phyloP scores from a whole-genome alignment of 2,113 vertebrate genomes.

The Podarcis cretensis region DNA sequence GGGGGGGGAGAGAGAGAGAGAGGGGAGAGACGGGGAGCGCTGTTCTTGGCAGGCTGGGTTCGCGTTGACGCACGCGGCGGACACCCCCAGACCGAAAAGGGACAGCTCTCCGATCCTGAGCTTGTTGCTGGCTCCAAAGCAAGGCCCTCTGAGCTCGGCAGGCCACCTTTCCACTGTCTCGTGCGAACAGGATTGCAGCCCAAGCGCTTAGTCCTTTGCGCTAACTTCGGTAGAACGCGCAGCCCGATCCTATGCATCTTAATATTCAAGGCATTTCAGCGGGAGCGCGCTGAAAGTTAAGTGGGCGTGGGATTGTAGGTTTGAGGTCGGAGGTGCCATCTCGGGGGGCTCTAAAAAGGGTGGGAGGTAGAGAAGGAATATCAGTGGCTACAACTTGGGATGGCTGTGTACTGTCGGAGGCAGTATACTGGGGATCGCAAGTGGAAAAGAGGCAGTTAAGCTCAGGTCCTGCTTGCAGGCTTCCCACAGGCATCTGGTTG shows the following conservation, averaged over 20 bases:
- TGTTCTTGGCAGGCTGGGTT: too few relatives aligned
- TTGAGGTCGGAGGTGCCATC: background rate
- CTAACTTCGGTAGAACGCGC: background rate
- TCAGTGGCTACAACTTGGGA: too few relatives aligned
- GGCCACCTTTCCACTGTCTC: background rate
- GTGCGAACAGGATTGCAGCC: background rate
- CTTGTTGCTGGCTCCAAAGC: background rate
- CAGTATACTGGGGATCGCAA: too few relatives aligned
- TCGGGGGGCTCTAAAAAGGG: too few relatives aligned
- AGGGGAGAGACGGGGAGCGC: background rate
- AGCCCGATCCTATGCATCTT: background rate
- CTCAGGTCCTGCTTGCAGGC: too few relatives aligned
- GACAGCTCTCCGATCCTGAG: background rate
- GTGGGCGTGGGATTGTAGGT: too few relatives aligned
- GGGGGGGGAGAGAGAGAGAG: background rate
- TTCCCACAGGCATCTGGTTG: too few relatives aligned
- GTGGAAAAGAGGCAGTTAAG: too few relatives aligned
- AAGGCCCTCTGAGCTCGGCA: background rate
- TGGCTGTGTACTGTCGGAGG: too few relatives aligned
- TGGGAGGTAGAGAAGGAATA: too few relatives aligned
- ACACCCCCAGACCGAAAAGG: background rate
- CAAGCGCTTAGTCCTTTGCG: background rate
- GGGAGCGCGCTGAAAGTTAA: too few relatives aligned
- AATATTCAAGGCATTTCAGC: too few relatives aligned
- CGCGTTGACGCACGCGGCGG: background rate